A percentile compares a stretch with the other conserved stretches of the same genome.
Conservation (phyloP, 1,140 invertebrate genomes). For the Drosophila fuyamai region DNA sequence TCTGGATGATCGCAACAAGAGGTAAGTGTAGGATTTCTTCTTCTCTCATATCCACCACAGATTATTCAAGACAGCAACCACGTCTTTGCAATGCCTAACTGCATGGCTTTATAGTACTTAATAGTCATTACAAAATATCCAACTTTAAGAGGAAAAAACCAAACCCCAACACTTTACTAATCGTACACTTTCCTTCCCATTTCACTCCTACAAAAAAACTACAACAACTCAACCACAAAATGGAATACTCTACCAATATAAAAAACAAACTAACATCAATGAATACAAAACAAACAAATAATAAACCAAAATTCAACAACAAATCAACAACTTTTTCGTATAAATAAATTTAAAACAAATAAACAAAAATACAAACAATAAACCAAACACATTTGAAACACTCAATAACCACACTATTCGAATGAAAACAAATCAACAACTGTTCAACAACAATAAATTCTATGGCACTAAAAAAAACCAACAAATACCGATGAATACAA, state of each 20-base stretch:
- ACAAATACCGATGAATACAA: slow-evolving; percentile 14
- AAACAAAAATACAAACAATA: slow-evolving; percentile 30
- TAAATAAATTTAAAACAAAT: slow-evolving; percentile 5
- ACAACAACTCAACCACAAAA: slow-evolving; percentile 29
- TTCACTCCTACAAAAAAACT: slow-evolving; percentile 15
- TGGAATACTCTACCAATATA: background rate
- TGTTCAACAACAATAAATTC: slow-evolving; percentile 7
- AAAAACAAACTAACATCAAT: slow-evolving; percentile 12
- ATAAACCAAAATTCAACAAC: slow-evolving; percentile 24
- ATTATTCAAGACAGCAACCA: background rate
- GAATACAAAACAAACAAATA: slow-evolving; percentile 12
- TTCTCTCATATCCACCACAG: background rate
- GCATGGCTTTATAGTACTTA: too few species aligned
- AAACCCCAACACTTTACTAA: slow-evolving; percentile 31
- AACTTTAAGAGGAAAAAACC: background rate
- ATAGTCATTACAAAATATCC: background rate
- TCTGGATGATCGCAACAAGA: slow-evolving; percentile 90
- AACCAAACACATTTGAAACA: slow-evolving; percentile 12
- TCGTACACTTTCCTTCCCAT: slow-evolving; percentile 32
- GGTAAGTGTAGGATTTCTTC: slow-evolving; percentile 79
- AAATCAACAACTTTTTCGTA: slow-evolving; percentile 1
- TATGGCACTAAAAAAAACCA: slow-evolving; percentile 1
- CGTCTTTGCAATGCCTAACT: too few species aligned
- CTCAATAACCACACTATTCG: too few species aligned
- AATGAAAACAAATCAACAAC: too few species aligned